Evolutionary conservation across 2,797 vertebrate genomes (phyloP).

Genomic region (Phoebastria nigripes): DNA sequence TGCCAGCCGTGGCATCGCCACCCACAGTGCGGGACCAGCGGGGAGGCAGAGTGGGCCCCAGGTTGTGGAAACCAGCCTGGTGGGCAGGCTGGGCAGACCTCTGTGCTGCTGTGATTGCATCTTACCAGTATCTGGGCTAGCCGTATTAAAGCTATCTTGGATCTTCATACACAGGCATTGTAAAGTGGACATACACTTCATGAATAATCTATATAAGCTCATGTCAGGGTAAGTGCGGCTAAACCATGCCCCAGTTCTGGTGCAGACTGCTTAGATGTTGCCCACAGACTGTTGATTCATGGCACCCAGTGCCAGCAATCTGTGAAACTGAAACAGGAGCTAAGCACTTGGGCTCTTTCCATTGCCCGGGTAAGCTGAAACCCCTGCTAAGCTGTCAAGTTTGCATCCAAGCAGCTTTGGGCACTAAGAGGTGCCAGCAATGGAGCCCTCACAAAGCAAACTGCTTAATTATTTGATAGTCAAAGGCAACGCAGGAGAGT

Average conservation of each 20-base stretch:
- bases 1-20: not conserved
- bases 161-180: not conserved
- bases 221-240: not conserved
- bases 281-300: not conserved
- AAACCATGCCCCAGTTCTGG: not conserved
- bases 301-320: constrained; percentile 27
- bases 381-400: constrained; percentile 22
- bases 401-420: constrained; percentile 43
- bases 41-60: not conserved
- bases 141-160: not conserved
- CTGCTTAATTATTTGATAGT: constrained; percentile 60
- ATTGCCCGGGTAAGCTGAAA: constrained; percentile 50
- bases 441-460: constrained; percentile 22
- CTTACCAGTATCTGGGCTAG: not conserved
- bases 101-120: not conserved
- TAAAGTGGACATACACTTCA: not conserved
- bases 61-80: not conserved
- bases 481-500: constrained; percentile 18
- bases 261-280: not conserved
- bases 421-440: constrained; percentile 16
- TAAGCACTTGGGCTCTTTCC: constrained; percentile 41
- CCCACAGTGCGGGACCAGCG: fast-evolving
- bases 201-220: not conserved
- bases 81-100: not conserved
- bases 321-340: constrained; percentile 45